Base-by-base conservation (phyloP, 1,140 invertebrate species). In the Zophobas atratus region DNA sequence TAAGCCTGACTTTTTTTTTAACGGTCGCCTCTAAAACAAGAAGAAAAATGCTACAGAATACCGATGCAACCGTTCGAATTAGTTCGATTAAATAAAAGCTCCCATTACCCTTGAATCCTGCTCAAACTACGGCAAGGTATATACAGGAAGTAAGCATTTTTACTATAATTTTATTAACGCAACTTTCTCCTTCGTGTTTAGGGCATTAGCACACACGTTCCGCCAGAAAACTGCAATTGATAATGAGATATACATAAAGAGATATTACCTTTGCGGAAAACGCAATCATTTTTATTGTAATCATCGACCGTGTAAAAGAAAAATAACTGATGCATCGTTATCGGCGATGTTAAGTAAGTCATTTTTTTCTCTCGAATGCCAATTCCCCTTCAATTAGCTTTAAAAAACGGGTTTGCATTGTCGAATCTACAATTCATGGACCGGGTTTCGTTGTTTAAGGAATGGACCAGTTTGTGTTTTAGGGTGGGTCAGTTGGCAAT, bases 141-240 rank as follows among this genome's bases (percentile, higher is more conserved):
- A 38, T 38, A 60, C 56, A 36, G 60, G 60, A 67, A 67, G 60
- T 43, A 67, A 67, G 60, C 60, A 41, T 63, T 63, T 57, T 67
- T 43, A 39, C 60, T 67, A 67, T 67, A 67, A 67, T 67, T 67
- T 67, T 67, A 67, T 67, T 67, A 67, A 67, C 60, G 60, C 60
- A 67, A 67, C 60, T 67, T 67, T 67, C 60, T 67, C 60, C 39
- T 67, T 43, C 60, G 39, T 67, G 60, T 67, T 67, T 67, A 32
- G 60, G 60, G 60, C 60, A 67, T 67, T 67, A 67, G 60, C 39
- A 67, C 60, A 67, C 8, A 43, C 39, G 60, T 67, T 67, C 60
- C 60, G 60, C 39, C 41, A 67, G 60, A 67, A 67, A 67, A 67
- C 60, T 67, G 39, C 60, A 43, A 33, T 8, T 67, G 60, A 67